These are phyloP conservation scores for Mylabris sibirica DNA, from an alignment of 2,888 invertebrate genomes.

Conservation along the genomic window DNA sequence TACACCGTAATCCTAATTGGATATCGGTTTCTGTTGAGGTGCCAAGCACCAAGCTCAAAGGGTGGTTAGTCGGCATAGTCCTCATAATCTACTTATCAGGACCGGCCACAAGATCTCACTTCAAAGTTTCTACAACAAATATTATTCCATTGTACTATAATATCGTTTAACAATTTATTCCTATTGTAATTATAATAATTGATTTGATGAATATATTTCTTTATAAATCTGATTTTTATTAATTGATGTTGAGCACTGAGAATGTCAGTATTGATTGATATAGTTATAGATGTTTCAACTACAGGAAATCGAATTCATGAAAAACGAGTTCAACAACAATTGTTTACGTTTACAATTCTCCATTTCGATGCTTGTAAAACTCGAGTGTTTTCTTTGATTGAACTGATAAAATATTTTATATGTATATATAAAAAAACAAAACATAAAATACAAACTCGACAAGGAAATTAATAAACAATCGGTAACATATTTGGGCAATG, in stretches of 20 bases:
- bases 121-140: constrained; percentile 35
- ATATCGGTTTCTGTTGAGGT: constrained; percentile 48
- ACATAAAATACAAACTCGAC: too few species aligned
- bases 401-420: constrained; percentile 14
- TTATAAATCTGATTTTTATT: constrained; percentile 19
- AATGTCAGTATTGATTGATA: constrained; percentile 25
- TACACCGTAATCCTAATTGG: constrained; percentile 49
- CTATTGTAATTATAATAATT: constrained; percentile 19
- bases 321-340: constrained; percentile 1
- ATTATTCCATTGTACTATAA: constrained; percentile 29
- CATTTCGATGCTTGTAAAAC: constrained; percentile 4
- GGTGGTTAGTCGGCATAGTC: constrained; percentile 32
- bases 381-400: constrained; percentile 19
- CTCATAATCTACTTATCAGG: constrained; percentile 43
- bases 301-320: constrained; percentile 24
- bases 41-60: constrained; percentile 44
- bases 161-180: constrained; percentile 20
- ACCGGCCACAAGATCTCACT: constrained; percentile 35
- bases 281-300: constrained; percentile 21
- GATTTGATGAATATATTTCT: constrained; percentile 11
- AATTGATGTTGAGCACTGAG: neutral
- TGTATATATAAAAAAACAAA: neutral
- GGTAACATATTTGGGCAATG: neutral
- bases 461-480: constrained; percentile 6
- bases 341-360: constrained; percentile 8